A percentile compares a stretch with the other conserved stretches of the same genome.
These are phyloP conservation scores for Coregonus clupeaformis DNA, from an alignment of 2,113 vertebrate genomes.

Conservation along the genomic window DNA sequence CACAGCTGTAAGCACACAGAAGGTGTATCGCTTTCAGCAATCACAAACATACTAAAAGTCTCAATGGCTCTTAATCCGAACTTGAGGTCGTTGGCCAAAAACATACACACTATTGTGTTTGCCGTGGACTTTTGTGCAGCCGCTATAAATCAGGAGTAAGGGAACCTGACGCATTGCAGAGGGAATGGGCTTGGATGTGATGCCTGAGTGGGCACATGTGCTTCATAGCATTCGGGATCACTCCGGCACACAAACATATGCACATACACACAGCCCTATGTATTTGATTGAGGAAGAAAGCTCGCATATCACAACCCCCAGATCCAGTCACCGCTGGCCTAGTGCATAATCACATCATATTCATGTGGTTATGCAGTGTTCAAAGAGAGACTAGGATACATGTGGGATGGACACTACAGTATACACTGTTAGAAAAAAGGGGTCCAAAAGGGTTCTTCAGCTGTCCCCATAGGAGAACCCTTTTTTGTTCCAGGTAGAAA, in stretches of 20 bases:
- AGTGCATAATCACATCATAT: too few relatives aligned
- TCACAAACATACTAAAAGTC: background rate
- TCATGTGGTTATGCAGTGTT: too few relatives aligned
- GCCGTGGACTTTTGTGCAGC: too few relatives aligned
- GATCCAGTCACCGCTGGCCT: too few relatives aligned
- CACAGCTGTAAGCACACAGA: background rate
- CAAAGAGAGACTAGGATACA: too few relatives aligned
- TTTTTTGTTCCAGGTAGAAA: too few relatives aligned
- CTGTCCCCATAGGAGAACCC: too few relatives aligned
- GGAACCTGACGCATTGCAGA: conserved; percentile 49
- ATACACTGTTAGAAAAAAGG: too few relatives aligned
- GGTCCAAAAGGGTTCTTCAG: too few relatives aligned
- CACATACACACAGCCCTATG: background rate
- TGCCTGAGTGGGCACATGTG: conserved; percentile 11
- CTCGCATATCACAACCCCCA: too few relatives aligned
- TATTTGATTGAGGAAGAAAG: too few relatives aligned
- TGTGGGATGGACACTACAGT: too few relatives aligned
- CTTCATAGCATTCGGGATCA: background rate
- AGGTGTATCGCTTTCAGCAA: background rate
- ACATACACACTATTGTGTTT: conserved; percentile 27
- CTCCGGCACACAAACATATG: background rate
- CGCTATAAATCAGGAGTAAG: conserved; percentile 26
- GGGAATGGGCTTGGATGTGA: conserved; percentile 20
- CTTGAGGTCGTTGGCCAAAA: background rate
- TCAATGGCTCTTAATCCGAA: conserved; percentile 10